Evolutionary conservation across 1,140 invertebrate species (phyloP).

Genomic region (Apis cerana): DNA sequence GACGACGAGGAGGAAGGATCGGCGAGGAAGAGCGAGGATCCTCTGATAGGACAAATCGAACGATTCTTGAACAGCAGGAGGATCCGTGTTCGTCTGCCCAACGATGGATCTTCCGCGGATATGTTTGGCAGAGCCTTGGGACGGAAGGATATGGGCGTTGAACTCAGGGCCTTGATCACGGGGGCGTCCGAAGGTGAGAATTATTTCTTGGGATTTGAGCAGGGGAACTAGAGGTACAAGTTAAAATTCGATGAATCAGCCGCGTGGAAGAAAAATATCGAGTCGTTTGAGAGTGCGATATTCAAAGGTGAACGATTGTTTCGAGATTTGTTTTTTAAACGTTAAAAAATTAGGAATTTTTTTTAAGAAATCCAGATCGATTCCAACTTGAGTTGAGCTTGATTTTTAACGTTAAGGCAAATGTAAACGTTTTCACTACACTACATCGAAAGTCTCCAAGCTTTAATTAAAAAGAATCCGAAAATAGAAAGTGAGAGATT

Average conservation of each 20-base stretch:
- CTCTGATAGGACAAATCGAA: slow-evolving; percentile 74
- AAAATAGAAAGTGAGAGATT: neutral
- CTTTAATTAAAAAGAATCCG: neutral
- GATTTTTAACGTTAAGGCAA: too few relatives aligned
- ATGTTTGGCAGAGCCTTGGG: slow-evolving; percentile 76
- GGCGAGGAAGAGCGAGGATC: slow-evolving; percentile 60
- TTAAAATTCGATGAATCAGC: neutral
- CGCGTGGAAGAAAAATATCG: too few relatives aligned
- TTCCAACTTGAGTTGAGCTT: too few relatives aligned
- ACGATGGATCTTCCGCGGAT: slow-evolving; percentile 75
- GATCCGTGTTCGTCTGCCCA: slow-evolving; percentile 71
- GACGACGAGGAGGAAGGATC: slow-evolving; percentile 4
- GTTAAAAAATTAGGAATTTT: too few relatives aligned
- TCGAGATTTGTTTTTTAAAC: too few relatives aligned
- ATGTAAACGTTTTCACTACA: neutral
- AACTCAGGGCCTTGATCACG: slow-evolving; percentile 68
- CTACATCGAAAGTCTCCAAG: too few relatives aligned
- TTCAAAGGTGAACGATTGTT: too few relatives aligned
- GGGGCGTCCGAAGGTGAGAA: slow-evolving; percentile 77
- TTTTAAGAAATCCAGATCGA: too few relatives aligned
- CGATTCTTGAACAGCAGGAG: slow-evolving; percentile 72
- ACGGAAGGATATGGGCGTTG: slow-evolving; percentile 70
- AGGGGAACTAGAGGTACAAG: neutral
- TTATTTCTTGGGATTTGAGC: too few relatives aligned
- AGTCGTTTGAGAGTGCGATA: too few relatives aligned